Percentiles rank a stretch among this genome's conserved stretches.
phyloP scores from a whole-genome alignment of 2,797 vertebrate species.

The Lemur catta region DNA sequence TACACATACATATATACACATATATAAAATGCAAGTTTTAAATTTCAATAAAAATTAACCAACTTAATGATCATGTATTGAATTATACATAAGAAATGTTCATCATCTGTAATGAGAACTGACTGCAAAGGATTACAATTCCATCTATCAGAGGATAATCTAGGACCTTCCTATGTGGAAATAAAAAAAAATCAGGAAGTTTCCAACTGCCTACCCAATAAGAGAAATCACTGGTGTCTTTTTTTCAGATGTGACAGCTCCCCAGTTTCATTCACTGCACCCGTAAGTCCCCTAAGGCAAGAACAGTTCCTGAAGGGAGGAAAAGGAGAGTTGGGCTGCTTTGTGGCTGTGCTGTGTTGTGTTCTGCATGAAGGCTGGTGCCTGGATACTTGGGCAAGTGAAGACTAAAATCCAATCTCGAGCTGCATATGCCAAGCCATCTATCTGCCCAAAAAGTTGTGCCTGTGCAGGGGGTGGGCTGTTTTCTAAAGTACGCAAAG shows the following conservation, averaged over 20 bases:
- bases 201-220: background rate
- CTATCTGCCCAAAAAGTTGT: background rate
- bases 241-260: background rate
- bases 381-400: background rate
- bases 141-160: background rate
- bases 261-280: no score
- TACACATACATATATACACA: conserved; percentile 53
- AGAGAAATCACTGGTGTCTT: background rate
- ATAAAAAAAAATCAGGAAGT: background rate
- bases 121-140: background rate
- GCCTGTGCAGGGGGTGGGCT: fast-evolving
- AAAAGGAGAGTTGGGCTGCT: fast-evolving
- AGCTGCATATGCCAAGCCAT: background rate
- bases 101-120: background rate
- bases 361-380: fast-evolving
- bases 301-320: background rate
- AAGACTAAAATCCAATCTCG: background rate
- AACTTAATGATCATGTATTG: background rate
- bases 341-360: background rate
- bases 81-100: background rate
- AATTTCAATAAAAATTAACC: conserved; percentile 35
- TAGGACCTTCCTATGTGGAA: background rate
- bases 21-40: conserved; percentile 52
- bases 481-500: background rate
- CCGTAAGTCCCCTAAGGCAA: background rate